Conservation (phyloP, 2,113 vertebrate genomes). For the Amblyopsis rosae region DNA sequence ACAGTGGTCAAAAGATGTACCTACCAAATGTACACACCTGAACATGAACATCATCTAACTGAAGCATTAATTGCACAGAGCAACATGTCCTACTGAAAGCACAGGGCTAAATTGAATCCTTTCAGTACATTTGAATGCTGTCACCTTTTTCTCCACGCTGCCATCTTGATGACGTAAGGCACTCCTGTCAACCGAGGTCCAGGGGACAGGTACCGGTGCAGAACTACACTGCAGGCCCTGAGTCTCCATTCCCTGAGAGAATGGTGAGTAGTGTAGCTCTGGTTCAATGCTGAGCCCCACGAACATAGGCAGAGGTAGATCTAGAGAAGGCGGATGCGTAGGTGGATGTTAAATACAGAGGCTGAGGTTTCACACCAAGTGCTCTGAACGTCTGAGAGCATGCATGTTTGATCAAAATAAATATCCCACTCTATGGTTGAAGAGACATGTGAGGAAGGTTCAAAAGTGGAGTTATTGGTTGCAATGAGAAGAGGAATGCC, state of each 20-base stretch:
- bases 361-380: background rate
- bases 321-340: constrained; percentile 56
- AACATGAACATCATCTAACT: background rate
- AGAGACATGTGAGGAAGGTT: too few relatives aligned
- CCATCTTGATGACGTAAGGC: constrained; percentile 78
- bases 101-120: too few relatives aligned
- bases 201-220: constrained; percentile 44
- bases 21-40: background rate
- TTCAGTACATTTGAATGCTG: too few relatives aligned
- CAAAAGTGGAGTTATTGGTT: too few relatives aligned
- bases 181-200: constrained; percentile 77
- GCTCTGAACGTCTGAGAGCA: too few relatives aligned
- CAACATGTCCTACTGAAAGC: background rate
- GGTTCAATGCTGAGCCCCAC: constrained; percentile 81
- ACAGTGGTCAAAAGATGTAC: too few relatives aligned
- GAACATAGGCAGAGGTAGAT: constrained; percentile 89
- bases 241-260: constrained; percentile 61
- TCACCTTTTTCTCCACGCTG: constrained; percentile 83
- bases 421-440: too few relatives aligned
- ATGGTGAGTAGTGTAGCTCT: constrained; percentile 77
- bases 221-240: constrained; percentile 66
- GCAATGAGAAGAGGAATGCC: too few relatives aligned
- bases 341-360: background rate
- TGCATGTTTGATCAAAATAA: too few relatives aligned
- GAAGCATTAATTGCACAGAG: background rate